Percentiles rank a stretch among this genome's conserved stretches.
Conservation (phyloP, 2,797 vertebrate species). For the Chromobotia macracanthus region DNA sequence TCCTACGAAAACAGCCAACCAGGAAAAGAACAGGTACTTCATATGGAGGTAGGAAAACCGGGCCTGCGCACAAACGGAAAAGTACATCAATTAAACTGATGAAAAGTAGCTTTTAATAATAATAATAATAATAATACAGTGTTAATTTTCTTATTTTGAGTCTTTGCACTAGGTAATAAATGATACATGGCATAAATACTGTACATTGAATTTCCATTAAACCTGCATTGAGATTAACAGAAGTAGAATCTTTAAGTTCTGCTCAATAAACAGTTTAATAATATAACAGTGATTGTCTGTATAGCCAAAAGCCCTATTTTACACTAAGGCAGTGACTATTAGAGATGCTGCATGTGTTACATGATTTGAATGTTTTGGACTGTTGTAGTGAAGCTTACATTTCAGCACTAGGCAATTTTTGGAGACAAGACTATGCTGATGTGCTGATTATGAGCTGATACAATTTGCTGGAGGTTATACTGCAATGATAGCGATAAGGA, state of each 20-base stretch:
- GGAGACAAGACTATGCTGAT: not conserved
- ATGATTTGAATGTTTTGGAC: not conserved
- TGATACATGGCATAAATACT: not conserved
- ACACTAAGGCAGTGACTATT: not conserved
- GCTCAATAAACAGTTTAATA: not conserved
- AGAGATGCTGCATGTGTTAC: not conserved
- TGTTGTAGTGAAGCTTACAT: not conserved
- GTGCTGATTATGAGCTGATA: conserved; percentile 10
- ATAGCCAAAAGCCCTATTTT: not conserved
- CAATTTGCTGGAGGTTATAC: conserved; percentile 9
- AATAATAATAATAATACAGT: too few species aligned
- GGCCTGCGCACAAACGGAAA: conserved; percentile 73
- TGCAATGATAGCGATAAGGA: not conserved
- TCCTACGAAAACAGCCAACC: conserved; percentile 93
- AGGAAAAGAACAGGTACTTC: conserved; percentile 97
- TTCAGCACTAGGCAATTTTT: not conserved
- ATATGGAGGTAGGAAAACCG: conserved; percentile 90
- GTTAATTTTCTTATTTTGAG: too few species aligned
- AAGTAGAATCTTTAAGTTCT: not conserved
- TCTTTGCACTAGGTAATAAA: not conserved
- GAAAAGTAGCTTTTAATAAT: not conserved
- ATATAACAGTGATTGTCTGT: not conserved
- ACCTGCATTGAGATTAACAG: not conserved
- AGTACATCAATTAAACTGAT: not conserved
- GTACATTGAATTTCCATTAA: not conserved